Conservation (phyloP, 2,113 vertebrate species). For the Columbina picui region DNA sequence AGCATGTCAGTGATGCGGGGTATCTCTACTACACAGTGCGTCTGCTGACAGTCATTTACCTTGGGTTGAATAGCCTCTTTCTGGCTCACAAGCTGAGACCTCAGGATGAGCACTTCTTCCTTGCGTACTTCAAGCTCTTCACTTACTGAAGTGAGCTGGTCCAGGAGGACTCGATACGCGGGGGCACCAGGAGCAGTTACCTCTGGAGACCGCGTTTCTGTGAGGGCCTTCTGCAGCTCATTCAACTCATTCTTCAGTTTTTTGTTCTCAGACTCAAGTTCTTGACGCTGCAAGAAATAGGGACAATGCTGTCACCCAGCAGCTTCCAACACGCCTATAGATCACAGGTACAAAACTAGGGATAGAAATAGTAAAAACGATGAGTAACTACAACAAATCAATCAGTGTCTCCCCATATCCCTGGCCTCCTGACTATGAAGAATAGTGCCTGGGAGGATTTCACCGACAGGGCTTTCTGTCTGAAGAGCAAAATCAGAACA, state of each 20-base stretch:
- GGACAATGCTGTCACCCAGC: background rate
- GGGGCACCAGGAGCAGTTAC: conserved; percentile 88
- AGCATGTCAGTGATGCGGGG: accelerated
- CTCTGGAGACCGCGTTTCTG: conserved; percentile 79
- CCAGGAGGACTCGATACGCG: conserved; percentile 92
- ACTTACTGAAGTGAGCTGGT: conserved; percentile 90
- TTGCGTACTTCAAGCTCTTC: conserved; percentile 97
- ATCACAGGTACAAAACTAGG: background rate
- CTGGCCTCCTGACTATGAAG: background rate
- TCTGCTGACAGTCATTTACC: conserved; percentile 66
- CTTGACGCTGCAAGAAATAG: conserved; percentile 85
- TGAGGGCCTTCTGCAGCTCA: conserved; percentile 89
- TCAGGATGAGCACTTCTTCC: conserved; percentile 95
- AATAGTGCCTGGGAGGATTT: background rate
- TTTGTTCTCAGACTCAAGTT: conserved; percentile 97
- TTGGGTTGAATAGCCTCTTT: conserved; percentile 95
- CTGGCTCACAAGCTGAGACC: conserved; percentile 97
- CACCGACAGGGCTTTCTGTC: background rate
- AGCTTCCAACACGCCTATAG: background rate
- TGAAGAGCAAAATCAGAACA: background rate
- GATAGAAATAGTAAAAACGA: background rate
- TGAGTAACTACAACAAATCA: background rate
- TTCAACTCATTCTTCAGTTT: conserved; percentile 93
- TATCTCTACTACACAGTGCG: background rate
- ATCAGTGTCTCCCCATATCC: background rate